Base-by-base conservation (phyloP, 1,140 invertebrate genomes). In the Apis laboriosa region DNA sequence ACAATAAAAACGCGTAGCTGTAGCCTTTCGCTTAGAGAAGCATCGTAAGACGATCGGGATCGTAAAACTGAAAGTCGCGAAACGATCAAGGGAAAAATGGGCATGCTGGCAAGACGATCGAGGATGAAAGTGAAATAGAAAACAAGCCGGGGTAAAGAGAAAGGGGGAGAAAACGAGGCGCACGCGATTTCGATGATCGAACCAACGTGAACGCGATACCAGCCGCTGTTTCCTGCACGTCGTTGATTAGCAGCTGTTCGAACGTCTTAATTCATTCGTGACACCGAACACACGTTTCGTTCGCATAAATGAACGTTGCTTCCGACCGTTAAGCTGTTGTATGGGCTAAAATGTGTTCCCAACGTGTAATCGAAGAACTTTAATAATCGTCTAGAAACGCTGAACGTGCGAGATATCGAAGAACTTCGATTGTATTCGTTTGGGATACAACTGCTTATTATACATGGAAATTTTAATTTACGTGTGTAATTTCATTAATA, bases 311-410 rank as follows among this genome's bases (percentile, higher is more conserved):
- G 66, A 49, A 49, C 66, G 5, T 34, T 19, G 21, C 34, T n/a
- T 68, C 21, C 43, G 17, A n/a, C 11, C 49, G 21, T 11, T 24
- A 34, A 64, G 9, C 51, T 34, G 34, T 34, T 34, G 3, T 4
- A 34, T 4, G 21, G 66, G 43, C n/a, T n/a, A 51, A 68, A 43
- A 49, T 7, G 11, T 9, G 19, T 8, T n/a, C n/a, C 49, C 21
- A 17, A 15, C 13, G n/a, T 53, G 67, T 13, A 24, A 66, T 66
- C 24, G 15, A 24, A 34, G 28, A 28, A 43, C 15, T 13, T 11
- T 66, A n/a, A 72, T 85, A 85, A 80, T 76, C 21, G 66, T 76
- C 76, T 43, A 43, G 34, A 43, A 43, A 34, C 34, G 34, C 28
- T 28, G 28, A 34, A 34, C 34, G 34, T 2, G 34, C 34, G 34